A percentile compares a stretch with the other conserved stretches of the same genome.
phyloP scores from a whole-genome alignment of 1,140 invertebrate genomes.

The Hylaeus anthracinus region DNA sequence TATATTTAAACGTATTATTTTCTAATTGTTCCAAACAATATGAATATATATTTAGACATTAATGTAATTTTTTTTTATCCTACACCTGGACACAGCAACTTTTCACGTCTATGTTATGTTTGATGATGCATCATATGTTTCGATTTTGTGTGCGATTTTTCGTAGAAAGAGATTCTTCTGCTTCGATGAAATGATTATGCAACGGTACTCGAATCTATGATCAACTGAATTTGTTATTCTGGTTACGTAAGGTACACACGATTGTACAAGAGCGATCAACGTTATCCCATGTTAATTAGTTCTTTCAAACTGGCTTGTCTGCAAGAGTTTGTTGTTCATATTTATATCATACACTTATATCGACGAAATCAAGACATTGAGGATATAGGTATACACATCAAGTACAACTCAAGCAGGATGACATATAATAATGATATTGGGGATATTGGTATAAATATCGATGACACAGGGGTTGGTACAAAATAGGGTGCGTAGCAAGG shows the following conservation, averaged over 20 bases:
- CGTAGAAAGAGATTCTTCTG: not conserved
- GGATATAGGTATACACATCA: not conserved
- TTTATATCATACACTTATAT: not conserved
- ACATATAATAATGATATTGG: not conserved
- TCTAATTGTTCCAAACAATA: conserved; percentile 14
- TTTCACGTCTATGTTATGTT: conserved; percentile 4
- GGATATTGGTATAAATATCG: not conserved
- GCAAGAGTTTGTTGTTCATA: not conserved
- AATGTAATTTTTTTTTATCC: conserved; percentile 26
- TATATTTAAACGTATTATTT: conserved; percentile 4
- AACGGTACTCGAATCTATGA: not conserved
- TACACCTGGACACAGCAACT: conserved; percentile 12
- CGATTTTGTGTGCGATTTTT: not conserved
- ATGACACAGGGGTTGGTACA: not conserved
- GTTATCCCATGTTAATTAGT: not conserved
- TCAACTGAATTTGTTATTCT: not conserved
- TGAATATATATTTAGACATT: conserved; percentile 23
- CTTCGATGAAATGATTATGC: not conserved
- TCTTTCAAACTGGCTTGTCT: not conserved
- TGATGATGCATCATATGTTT: not conserved
- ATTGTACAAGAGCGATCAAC: conserved; percentile 13
- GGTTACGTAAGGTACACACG: not conserved
- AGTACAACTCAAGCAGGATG: not conserved
- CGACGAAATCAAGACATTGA: not conserved
- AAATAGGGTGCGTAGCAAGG: not conserved